A percentile compares a stretch with the other conserved stretches of the same genome.
phyloP scores from a whole-genome alignment of 2,797 vertebrate species.

The Sebastes oblongus region DNA sequence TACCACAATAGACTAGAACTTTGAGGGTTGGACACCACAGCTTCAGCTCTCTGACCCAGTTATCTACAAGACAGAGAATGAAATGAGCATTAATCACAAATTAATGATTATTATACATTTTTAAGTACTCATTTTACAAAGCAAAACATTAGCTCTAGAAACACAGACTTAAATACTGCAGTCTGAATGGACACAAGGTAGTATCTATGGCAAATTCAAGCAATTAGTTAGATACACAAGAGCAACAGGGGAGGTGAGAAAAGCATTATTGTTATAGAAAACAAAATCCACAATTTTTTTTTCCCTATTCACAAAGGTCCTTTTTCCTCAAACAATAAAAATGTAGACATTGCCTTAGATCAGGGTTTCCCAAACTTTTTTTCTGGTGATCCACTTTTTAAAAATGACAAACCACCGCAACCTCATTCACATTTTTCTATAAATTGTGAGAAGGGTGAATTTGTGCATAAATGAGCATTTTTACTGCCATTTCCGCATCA shows the following conservation, averaged over 20 bases:
- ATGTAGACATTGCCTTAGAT: too few species aligned
- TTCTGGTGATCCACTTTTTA: too few species aligned
- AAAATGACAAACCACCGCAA: too few species aligned
- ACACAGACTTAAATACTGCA: background rate
- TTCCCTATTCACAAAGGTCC: too few species aligned
- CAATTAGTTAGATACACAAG: background rate
- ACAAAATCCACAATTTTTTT: background rate
- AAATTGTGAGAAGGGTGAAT: too few species aligned
- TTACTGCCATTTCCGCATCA: too few species aligned
- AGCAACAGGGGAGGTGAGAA: background rate
- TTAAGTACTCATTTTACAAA: background rate
- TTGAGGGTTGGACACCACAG: conserved; percentile 93
- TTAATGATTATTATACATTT: background rate
- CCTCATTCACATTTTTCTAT: too few species aligned
- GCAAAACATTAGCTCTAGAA: background rate
- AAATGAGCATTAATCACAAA: background rate
- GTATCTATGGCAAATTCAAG: background rate
- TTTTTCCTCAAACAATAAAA: background rate
- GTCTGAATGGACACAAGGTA: background rate
- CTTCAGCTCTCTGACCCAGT: conserved; percentile 95
- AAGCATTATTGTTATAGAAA: background rate
- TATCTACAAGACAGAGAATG: conserved; percentile 83
- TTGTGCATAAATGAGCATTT: too few species aligned
- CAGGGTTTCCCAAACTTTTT: background rate
- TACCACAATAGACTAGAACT: conserved; percentile 93